Conservation (phyloP, 1,140 invertebrate genomes). For the Lucilia cuprina region DNA sequence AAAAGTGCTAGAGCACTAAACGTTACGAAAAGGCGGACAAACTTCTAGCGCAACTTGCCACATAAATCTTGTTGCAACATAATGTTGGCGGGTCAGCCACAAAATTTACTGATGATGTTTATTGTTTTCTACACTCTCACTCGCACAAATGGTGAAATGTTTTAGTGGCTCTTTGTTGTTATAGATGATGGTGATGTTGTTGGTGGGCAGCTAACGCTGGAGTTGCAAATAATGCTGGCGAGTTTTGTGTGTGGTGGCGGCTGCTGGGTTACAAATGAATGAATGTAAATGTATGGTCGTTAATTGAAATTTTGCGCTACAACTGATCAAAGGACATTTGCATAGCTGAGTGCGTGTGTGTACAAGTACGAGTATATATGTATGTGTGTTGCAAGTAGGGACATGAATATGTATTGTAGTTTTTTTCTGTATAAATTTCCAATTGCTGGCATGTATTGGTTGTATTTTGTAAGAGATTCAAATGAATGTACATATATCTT, state of each 20-base stretch:
- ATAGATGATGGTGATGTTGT: not conserved
- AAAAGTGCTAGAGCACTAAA: slow-evolving; percentile 1
- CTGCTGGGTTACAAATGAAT: not conserved
- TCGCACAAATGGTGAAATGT: not conserved
- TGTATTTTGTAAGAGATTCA: too few species aligned
- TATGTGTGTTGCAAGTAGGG: not conserved
- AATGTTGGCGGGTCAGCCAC: slow-evolving; percentile 33
- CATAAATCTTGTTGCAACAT: slow-evolving; percentile 29
- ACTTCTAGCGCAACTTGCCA: slow-evolving; percentile 27
- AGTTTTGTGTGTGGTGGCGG: not conserved
- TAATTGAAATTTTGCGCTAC: slow-evolving; percentile 33
- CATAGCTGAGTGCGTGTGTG: slow-evolving; percentile 2
- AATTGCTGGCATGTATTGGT: not conserved
- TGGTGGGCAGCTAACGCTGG: too few species aligned
- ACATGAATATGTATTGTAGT: too few species aligned
- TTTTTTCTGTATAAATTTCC: too few species aligned
- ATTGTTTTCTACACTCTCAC: not conserved
- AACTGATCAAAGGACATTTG: slow-evolving; percentile 35
- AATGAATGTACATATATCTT: not conserved
- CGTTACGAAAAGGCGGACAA: slow-evolving; percentile 16
- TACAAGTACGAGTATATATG: not conserved
- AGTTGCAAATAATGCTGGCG: not conserved
- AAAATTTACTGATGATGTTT: slow-evolving; percentile 31
- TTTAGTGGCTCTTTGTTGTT: not conserved
- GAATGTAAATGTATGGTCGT: slow-evolving; percentile 1